Base-by-base conservation (phyloP, 2,888 invertebrate species). In the Willowsia nigromaculata region DNA sequence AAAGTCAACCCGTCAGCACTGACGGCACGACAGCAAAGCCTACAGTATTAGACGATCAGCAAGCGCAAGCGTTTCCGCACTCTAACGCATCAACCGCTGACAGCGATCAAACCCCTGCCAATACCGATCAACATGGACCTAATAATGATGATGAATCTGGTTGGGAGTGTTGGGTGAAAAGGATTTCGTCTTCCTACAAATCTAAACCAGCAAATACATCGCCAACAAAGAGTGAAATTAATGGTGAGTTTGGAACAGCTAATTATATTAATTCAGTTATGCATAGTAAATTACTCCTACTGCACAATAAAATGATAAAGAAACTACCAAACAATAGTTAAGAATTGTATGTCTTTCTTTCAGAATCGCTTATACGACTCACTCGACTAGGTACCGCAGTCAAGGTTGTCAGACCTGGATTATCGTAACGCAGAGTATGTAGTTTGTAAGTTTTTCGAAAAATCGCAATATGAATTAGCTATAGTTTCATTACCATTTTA, bases 181-280 rank as follows among this genome's bases (percentile, higher is more conserved):
- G 27, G n/a, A n/a, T 85, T 9, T 59, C 76, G n/a, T 22, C 50
- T 33, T 22, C 15, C 40, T 27, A 25, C 18, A 1, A 9, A 1
- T 6, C 1, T 11, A 40, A 82, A 65, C 30, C 25, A 43, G 27
- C 9, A 22, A 68, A 30, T 83, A 13, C n/a, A 71, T 18, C 56
- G 18, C 87, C 87, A 18, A 62, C 87, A 1, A 13, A 53, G 9
- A 56, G 53, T 1, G 87, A 87, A 87, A 87, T 87, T 4, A 87
- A 80, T 37, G 81, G 87, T 87, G 68, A 22, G 27, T 43, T 18
- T 62, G 11, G 3, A 56, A 56, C 56, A 56, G 22, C 4, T 56
- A 22, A 50, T 4, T 59, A 22, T 25, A 30, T 15, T 11, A 62
- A 62, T 62, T 56, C 18, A 56, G 22, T 56, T 18, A 56, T 56